Base-by-base conservation (phyloP, 2,888 invertebrate species). In the Heliconius ismenius region DNA sequence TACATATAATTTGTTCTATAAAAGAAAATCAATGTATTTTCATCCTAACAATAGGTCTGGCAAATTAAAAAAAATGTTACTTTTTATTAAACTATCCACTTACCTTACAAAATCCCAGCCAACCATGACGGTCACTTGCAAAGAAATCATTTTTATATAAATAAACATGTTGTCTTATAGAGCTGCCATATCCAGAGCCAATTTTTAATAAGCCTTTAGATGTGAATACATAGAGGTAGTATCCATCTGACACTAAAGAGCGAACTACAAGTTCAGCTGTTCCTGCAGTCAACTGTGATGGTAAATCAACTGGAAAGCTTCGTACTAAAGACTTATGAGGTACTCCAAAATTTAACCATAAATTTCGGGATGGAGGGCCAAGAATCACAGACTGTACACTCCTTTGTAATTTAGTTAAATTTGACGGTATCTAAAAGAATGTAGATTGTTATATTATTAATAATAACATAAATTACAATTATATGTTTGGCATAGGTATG, bases 131-230 rank as follows among this genome's bases (percentile, higher is more conserved):
- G 86, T 98, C 98, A 81, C 96, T 96, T 11, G 96, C 96, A 88
- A 98, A 98, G 88, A 98, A 97, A 79, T 93, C 90, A 39, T 96
- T 95, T 89, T 98, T 98, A 87, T 97, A 96, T 81, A 96, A 94
- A 87, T 98, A 98, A 32, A 98, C 95, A 86, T 98, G 97, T n/a
- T 98, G 99, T 90, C 97, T 97, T 82, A 98, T 96, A 11, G 99
- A 98, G 81, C 98, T 98, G 73, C 98, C 97, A 88, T 98, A 98
- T 11, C 99, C 99, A 73, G 98, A 98, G 26, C 99, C 99, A 80
- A 99, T 96, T 94, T 99, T 99, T 80, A 98, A 95, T 68, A 99
- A 94, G 2, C 98, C 98, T 83, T 96, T 96, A 15, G 96, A 96
- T 49, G 97, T 96, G 84, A 98, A 96, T 43, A 99, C 94, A 90